Evolutionary conservation across 2,797 vertebrate species (phyloP).

Genomic region (Bradypodion pumilum): DNA sequence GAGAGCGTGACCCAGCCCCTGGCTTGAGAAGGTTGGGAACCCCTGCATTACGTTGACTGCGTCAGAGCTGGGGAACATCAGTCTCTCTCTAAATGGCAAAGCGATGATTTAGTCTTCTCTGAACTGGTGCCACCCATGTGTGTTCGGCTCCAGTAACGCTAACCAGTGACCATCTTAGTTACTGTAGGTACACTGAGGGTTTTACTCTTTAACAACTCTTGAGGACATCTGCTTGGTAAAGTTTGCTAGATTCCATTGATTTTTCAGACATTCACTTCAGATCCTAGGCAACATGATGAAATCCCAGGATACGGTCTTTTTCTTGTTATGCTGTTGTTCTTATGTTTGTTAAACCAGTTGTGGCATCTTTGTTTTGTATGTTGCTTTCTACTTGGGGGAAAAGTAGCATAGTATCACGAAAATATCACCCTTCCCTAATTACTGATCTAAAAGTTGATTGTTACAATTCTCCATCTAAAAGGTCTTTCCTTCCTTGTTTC

Average conservation of each 20-base stretch:
- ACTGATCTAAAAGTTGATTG: neutral
- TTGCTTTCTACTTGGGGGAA: neutral
- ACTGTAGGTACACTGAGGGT: too few relatives aligned
- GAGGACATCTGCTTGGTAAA: too few relatives aligned
- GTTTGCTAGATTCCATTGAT: neutral
- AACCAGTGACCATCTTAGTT: neutral
- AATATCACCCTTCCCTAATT: neutral
- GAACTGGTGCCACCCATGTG: too few relatives aligned
- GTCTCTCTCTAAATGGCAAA: neutral
- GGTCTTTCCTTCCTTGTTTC: too few relatives aligned
- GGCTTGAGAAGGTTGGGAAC: too few relatives aligned
- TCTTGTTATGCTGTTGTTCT: neutral
- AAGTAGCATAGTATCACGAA: too few relatives aligned
- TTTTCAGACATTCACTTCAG: neutral
- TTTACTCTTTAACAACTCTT: neutral
- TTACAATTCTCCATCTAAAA: neutral
- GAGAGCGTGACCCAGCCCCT: too few relatives aligned
- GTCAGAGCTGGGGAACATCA: neutral
- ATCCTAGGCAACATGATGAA: neutral
- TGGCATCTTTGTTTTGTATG: neutral
- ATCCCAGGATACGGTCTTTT: neutral
- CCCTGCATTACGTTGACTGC: too few relatives aligned
- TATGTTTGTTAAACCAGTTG: neutral
- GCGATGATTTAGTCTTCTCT: neutral
- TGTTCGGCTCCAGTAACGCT: neutral